These are phyloP conservation scores for Thera britannica DNA, from an alignment of 2,888 invertebrate species.

Conservation along the genomic window DNA sequence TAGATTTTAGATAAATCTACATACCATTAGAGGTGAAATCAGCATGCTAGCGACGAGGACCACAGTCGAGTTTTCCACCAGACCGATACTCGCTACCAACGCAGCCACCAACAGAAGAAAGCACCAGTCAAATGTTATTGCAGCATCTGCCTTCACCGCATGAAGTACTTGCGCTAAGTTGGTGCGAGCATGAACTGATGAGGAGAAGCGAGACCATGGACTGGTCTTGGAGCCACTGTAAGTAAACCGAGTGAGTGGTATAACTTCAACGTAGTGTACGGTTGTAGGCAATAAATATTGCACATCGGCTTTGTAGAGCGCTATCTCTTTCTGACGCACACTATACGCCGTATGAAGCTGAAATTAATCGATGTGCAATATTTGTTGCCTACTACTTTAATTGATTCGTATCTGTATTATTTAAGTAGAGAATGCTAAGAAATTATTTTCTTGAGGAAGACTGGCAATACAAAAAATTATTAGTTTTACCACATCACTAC, in stretches of 20 bases:
- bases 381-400: too few species aligned
- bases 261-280: background rate
- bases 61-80: conserved; percentile 90
- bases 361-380: too few species aligned
- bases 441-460: too few species aligned
- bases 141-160: conserved; percentile 87
- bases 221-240: conserved; percentile 48
- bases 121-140: conserved; percentile 91
- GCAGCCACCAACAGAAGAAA: conserved; percentile 89
- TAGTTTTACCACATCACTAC: too few species aligned
- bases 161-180: conserved; percentile 90
- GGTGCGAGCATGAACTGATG: conserved; percentile 87
- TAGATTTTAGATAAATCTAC: conserved; percentile 8
- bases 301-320: too few species aligned
- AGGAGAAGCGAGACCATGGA: conserved; percentile 86
- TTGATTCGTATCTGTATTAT: too few species aligned
- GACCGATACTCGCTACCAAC: conserved; percentile 89
- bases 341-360: too few species aligned
- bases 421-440: too few species aligned
- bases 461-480: too few species aligned
- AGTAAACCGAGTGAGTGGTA: conserved; percentile 6
- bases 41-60: conserved; percentile 92
- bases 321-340: too few species aligned
- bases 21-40: conserved; percentile 91
- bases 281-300: too few species aligned